Evolutionary conservation across 30 jellyfish, hydroid and myxozoan species (phyloP).

Genomic region (Aurelia aurita complex sp. Pacific): DNA sequence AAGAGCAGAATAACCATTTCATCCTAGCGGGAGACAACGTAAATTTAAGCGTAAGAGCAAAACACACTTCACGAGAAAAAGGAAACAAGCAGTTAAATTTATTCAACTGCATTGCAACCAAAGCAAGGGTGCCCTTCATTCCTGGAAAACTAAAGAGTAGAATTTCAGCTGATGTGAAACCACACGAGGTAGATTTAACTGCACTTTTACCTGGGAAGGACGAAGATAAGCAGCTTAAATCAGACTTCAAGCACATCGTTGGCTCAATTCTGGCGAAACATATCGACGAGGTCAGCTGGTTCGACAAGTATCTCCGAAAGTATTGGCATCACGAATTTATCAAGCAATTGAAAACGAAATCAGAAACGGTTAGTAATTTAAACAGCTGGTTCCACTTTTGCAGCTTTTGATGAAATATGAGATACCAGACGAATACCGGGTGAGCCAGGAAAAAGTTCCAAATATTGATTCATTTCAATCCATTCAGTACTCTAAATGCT

Average conservation of each 20-base stretch:
- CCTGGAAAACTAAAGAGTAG: neutral
- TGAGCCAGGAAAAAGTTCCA: no score
- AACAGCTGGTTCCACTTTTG: no score
- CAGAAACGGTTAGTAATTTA: neutral
- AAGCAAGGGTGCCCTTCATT: slow-evolving; percentile 1
- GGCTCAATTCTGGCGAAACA: neutral
- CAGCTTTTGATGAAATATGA: no score
- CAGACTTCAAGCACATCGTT: slow-evolving; percentile 5
- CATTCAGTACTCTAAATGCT: no score
- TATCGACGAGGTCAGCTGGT: neutral
- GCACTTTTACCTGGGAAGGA: neutral
- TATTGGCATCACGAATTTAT: neutral
- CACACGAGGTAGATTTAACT: neutral
- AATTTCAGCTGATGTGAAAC: neutral
- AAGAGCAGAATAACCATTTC: neutral
- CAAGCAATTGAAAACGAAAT: neutral
- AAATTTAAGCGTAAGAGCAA: neutral
- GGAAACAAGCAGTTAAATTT: slow-evolving; percentile 3
- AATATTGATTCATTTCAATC: no score
- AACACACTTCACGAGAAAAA: neutral
- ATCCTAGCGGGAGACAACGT: slow-evolving; percentile 22
- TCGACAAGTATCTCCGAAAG: slow-evolving; percentile 3
- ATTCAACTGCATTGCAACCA: slow-evolving; percentile 13
- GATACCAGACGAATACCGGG: no score
- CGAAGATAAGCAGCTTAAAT: neutral